A percentile compares a stretch with the other conserved stretches of the same genome.
phyloP scores from a whole-genome alignment of 2,797 vertebrate genomes.

The Poecile montanus region DNA sequence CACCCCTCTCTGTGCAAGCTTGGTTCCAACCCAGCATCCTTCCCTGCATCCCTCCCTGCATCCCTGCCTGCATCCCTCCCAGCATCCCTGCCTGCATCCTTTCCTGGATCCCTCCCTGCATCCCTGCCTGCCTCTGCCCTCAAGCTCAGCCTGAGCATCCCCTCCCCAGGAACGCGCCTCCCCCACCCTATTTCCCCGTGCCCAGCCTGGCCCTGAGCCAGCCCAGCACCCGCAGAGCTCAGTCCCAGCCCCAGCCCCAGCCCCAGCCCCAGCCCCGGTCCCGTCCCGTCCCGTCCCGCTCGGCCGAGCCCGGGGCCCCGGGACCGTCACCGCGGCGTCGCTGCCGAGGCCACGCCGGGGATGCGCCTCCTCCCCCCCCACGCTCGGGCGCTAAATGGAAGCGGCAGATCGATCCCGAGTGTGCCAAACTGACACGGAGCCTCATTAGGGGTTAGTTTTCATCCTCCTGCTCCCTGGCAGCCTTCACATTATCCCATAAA shows the following conservation, averaged over 20 bases:
- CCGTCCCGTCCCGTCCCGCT: neutral
- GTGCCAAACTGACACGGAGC: slow-evolving; percentile 73
- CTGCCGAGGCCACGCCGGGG: neutral
- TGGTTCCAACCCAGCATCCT: neutral
- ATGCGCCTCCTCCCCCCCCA: neutral
- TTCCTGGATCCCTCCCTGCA: accelerated
- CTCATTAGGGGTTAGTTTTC: slow-evolving; percentile 82
- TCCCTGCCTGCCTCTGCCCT: neutral
- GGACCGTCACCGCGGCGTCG: neutral
- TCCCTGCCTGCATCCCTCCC: accelerated
- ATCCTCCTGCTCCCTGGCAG: slow-evolving; percentile 82
- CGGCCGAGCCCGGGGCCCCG: neutral
- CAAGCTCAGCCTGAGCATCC: neutral
- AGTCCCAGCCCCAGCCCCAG: accelerated
- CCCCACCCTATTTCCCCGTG: accelerated
- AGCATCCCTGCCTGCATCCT: accelerated
- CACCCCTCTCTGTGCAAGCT: neutral
- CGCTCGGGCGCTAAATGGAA: slow-evolving; percentile 44
- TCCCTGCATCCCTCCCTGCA: neutral
- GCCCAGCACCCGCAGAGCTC: accelerated
- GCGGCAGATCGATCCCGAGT: slow-evolving; percentile 74
- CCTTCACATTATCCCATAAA: slow-evolving; percentile 87
- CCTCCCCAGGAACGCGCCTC: accelerated
- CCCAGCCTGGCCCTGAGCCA: neutral
- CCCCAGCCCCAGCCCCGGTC: accelerated